Percentiles rank a stretch among this genome's conserved stretches.
These are phyloP conservation scores for Protula sp. DNA, from an alignment of 2,888 invertebrate species.

Conservation along the genomic window DNA sequence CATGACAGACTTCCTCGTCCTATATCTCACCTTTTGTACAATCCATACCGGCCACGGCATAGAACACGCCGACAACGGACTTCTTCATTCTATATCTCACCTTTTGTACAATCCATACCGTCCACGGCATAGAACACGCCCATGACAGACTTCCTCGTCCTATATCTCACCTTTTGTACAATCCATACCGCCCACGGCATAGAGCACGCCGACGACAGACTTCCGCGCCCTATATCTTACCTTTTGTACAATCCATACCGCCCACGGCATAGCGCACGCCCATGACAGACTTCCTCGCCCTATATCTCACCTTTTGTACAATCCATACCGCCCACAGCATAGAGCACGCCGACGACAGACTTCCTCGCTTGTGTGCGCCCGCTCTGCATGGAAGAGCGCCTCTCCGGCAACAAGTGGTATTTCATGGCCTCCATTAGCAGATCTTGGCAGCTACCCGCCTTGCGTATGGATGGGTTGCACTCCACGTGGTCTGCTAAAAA, in stretches of 20 bases:
- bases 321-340: conserved; percentile 90
- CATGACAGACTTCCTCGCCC: conserved; percentile 87
- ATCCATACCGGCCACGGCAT: conserved; percentile 90
- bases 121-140: conserved; percentile 82
- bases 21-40: conserved; percentile 75
- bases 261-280: conserved; percentile 75
- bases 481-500: conserved; percentile 87
- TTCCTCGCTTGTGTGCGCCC: conserved; percentile 81
- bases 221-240: conserved; percentile 86
- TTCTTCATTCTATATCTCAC: no score
- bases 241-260: no score
- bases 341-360: conserved; percentile 80
- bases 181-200: no score
- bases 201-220: conserved; percentile 80
- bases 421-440: conserved; percentile 90
- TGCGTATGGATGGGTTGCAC: conserved; percentile 61
- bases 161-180: no score
- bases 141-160: conserved; percentile 85
- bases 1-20: conserved; percentile 89
- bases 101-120: conserved; percentile 88
- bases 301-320: conserved; percentile 78
- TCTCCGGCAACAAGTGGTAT: conserved; percentile 84
- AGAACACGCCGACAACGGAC: conserved; percentile 80
- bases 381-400: conserved; percentile 68
- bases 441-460: conserved; percentile 71